A percentile compares a stretch with the other conserved stretches of the same genome.
Conservation (phyloP, 1,140 invertebrate genomes). For the Mercenaria mercenaria region DNA sequence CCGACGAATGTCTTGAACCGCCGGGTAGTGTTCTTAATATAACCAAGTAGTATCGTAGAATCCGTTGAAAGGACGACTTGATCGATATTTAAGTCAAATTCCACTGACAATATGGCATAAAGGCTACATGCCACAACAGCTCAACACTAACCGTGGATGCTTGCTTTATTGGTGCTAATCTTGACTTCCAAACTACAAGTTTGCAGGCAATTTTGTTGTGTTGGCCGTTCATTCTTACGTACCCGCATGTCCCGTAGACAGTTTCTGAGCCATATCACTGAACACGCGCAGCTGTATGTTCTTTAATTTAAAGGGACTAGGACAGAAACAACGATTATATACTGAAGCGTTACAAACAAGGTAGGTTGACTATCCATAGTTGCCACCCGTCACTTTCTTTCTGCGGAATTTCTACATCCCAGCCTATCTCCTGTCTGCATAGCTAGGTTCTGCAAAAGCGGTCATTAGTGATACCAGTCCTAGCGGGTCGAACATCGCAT, state of each 20-base stretch:
- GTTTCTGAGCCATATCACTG: neutral
- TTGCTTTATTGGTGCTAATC: neutral
- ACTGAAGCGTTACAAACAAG: neutral
- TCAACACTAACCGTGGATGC: neutral
- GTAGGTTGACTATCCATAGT: neutral
- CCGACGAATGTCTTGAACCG: conserved; percentile 64
- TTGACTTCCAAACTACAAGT: neutral
- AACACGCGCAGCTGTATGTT: no score
- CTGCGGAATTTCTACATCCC: conserved; percentile 62
- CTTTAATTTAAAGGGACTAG: no score
- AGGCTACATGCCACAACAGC: conserved; percentile 44
- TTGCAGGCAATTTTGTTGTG: no score
- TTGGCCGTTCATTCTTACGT: neutral
- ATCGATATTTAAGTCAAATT: conserved; percentile 9
- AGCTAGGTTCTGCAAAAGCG: conserved; percentile 50
- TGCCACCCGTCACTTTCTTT: neutral
- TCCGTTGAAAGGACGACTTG: conserved; percentile 36
- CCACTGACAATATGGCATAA: neutral
- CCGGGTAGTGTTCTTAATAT: neutral
- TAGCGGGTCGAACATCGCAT: conserved; percentile 74
- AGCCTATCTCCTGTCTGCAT: no score
- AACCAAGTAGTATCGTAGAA: conserved; percentile 34
- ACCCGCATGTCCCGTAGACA: conserved; percentile 5
- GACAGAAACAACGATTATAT: neutral
- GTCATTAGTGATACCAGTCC: conserved; percentile 66